A percentile compares a stretch with the other conserved stretches of the same genome.
These are phyloP conservation scores for Drepana falcataria DNA, from an alignment of 2,888 invertebrate genomes.

Conservation along the genomic window DNA sequence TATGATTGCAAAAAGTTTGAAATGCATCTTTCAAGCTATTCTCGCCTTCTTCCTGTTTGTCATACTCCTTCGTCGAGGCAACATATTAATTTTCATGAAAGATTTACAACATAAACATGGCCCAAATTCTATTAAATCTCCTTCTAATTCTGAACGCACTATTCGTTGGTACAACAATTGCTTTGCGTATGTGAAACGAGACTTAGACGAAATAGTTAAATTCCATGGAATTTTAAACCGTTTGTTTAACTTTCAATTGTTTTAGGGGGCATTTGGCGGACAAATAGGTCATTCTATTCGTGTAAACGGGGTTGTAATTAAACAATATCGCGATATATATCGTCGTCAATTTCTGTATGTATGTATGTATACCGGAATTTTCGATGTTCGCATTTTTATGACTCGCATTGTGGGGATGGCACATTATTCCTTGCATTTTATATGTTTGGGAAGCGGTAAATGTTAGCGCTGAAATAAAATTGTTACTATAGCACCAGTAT, in stretches of 20 bases:
- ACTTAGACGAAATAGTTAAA: too few relatives aligned
- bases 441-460: neutral
- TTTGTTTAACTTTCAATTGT: neutral
- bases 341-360: too few relatives aligned
- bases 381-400: too few relatives aligned
- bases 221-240: too few relatives aligned
- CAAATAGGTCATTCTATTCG: neutral
- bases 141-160: neutral
- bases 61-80: neutral
- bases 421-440: neutral
- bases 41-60: neutral
- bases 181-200: neutral
- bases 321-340: neutral
- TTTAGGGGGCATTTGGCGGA: neutral
- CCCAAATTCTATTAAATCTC: neutral
- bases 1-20: too few relatives aligned
- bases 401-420: neutral
- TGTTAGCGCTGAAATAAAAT: neutral
- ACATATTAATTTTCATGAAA: conserved; percentile 1
- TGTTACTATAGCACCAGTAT: neutral
- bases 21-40: neutral
- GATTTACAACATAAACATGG: neutral
- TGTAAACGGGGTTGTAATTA: neutral
- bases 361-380: too few relatives aligned
- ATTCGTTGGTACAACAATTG: neutral